Evolutionary conservation across 2,113 vertebrate species (phyloP).

Genomic region (Paedocypris sp.): DNA sequence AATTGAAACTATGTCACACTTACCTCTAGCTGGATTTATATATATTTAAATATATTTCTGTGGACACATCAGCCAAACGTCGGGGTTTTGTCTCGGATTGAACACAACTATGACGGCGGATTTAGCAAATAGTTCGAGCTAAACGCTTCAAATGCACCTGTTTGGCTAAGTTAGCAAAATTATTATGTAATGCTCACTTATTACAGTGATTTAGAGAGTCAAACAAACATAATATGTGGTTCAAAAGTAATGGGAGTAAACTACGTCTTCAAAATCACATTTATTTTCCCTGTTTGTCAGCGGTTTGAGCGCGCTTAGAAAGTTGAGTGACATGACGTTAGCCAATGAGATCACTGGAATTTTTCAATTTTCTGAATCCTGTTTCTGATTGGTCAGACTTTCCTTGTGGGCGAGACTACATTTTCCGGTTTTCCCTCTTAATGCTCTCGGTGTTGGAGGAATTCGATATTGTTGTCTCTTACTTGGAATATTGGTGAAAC

Average conservation of each 20-base stretch:
- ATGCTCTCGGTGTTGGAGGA: constrained; percentile 30
- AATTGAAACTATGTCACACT: too few relatives aligned
- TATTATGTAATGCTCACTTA: not conserved
- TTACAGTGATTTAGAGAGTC: not conserved
- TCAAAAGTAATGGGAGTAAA: not conserved
- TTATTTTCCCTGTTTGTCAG: not conserved
- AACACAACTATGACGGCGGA: too few relatives aligned
- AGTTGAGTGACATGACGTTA: constrained; percentile 14
- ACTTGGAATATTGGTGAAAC: constrained; percentile 11
- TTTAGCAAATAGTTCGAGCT: too few relatives aligned
- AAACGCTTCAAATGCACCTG: too few relatives aligned
- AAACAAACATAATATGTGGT: not conserved
- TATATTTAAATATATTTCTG: too few relatives aligned
- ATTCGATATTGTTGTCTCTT: constrained; percentile 19
- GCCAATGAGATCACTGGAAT: constrained; percentile 44
- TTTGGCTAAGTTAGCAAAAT: too few relatives aligned
- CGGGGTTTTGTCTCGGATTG: too few relatives aligned
- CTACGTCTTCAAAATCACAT: constrained; percentile 4
- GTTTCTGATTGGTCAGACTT: constrained; percentile 42
- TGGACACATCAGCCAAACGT: too few relatives aligned
- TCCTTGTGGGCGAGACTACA: constrained; percentile 32
- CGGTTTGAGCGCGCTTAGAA: not conserved
- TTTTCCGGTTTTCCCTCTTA: constrained; percentile 53
- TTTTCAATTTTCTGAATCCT: constrained; percentile 39
- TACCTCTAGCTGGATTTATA: too few relatives aligned